phyloP scores from a whole-genome alignment of 2,797 vertebrate species.

The Hylomyscus alleni region DNA sequence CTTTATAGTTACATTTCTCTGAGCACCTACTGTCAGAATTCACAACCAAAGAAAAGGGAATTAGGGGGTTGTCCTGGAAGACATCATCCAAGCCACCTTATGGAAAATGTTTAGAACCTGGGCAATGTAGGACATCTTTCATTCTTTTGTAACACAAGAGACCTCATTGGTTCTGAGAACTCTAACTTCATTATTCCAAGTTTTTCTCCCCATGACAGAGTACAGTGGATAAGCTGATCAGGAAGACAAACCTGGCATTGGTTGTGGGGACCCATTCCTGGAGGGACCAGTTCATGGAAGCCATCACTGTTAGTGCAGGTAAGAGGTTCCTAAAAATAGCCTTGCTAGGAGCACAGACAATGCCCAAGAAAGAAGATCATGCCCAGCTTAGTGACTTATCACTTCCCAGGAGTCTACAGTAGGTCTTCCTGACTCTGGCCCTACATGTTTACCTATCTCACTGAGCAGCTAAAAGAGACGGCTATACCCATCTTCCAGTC shows the following conservation, averaged over 20 bases:
- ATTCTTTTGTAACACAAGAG: conserved; percentile 4
- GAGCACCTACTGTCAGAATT: not conserved
- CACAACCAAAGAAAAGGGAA: conserved; percentile 17
- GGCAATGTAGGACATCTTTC: not conserved
- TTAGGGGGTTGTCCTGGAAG: not conserved
- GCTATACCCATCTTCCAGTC: not conserved
- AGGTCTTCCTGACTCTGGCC: not conserved
- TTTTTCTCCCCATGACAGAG: conserved; percentile 90
- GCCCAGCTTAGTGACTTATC: not conserved
- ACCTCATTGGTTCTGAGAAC: conserved; percentile 24
- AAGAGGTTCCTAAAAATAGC: conserved; percentile 66
- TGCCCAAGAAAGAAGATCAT: not conserved
- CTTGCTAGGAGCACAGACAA: not conserved
- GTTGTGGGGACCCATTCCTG: conserved; percentile 99
- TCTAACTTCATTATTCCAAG: conserved; percentile 75
- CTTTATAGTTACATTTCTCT: conserved; percentile 16
- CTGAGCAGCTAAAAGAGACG: not conserved
- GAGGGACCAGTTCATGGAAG: conserved; percentile 99
- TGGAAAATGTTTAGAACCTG: not conserved
- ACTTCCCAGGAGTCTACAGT: not conserved
- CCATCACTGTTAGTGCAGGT: conserved; percentile 99
- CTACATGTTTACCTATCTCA: not conserved
- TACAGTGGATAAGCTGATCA: conserved; percentile 99
- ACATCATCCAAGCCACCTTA: not conserved
- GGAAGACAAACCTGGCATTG: conserved; percentile 98